Evolutionary conservation across 2,113 vertebrate genomes (phyloP), one percentile per base, ranked within the genome.

Genomic region (Caracal caracal): DNA sequence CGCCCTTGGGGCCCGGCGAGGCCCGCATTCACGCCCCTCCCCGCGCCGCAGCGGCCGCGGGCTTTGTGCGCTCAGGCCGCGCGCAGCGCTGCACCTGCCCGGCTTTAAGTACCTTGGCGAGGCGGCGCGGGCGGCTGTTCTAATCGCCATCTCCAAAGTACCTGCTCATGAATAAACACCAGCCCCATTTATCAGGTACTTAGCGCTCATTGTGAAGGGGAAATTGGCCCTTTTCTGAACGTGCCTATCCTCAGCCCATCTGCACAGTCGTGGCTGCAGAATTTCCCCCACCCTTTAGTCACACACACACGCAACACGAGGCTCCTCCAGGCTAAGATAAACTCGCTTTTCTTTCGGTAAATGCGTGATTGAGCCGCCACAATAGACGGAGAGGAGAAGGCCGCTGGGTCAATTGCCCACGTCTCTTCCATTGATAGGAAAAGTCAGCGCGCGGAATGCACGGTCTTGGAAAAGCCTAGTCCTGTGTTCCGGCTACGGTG

Each of bases 31-130:
- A 63, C 86, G 68, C 88, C 78, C 83, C 88, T 75, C 92, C 95
- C 90, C 20, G 26, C 51, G 81, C 79, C 37, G 53, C 75, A 53
- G 91, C 87, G 10, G 88, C 97, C 78, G 78, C 59, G 24, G 92
- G 96, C 94, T 97, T 97, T 96, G 97, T 95, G 66, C 95, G 70
- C 97, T 94, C 43, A 43, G 68, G n/a, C 85, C 1, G 63, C 43
- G 81, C 84, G 80, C 92, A 56, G 51, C 70, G 91, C 88, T 96
- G 98, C 98, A 98, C 98, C 98, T 98, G 98, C 98, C 97, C 49
- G 40, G 93, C 82, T 70, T 96, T 91, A 97, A 98, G 97, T 96
- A 98, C 97, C 98, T 98, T 94, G 96, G 97, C 91, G 65, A 91
- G 93, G 95, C 96, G 68, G 97, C 75, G 93, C 95, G 61, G 76